Evolutionary conservation across 1,140 invertebrate species (phyloP), one percentile per base, ranked within the genome.

Genomic region (Musca domestica): DNA sequence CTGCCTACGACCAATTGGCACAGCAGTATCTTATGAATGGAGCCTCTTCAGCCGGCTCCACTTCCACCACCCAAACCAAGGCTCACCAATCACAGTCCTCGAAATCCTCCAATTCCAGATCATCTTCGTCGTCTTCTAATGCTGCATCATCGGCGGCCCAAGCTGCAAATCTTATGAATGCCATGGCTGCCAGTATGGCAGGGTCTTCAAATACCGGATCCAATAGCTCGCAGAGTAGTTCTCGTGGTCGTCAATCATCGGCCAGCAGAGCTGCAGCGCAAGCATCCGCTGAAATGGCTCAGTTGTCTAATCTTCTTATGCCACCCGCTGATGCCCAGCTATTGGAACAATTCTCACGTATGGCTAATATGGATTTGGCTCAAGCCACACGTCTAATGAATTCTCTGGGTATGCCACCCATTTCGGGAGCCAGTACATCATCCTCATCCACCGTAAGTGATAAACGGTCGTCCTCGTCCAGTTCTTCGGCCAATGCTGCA

Each of bases 1-100:
- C 91, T 52, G 89, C 91, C 17, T 95, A 94, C 78, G 92, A 94
- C 76, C 91, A 91, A 66, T 83, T 95, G 66, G 88, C 89, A 2
- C 89, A 91, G 72, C 85, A 86, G 69, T 91, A 90, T 56, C 80
- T 94, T 22, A 80, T 94, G 25, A 93, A 92, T 76, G 90, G 89
- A 66, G 74, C 76, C 0, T 80, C 77, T 15, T 82, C 85, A 48
- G 83, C 87, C 9, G 83, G 87, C 46, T 78, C 77, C 14, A 83
- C 83, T 56, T 81, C 83, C 41, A 76, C 75, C 12, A 78, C 82
- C 2, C 86, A 85, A 64, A 84, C 85, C 9, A 77, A 82, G 51
- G 76, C 80, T 14, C 77, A 81, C 64, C 77, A 81, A 56, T 74
- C 76, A 47, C 76, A 81, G 63, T 77, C 77, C 25, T 80, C 76